Conservation (phyloP, 2,888 invertebrate species). For the Magallana nippona region DNA sequence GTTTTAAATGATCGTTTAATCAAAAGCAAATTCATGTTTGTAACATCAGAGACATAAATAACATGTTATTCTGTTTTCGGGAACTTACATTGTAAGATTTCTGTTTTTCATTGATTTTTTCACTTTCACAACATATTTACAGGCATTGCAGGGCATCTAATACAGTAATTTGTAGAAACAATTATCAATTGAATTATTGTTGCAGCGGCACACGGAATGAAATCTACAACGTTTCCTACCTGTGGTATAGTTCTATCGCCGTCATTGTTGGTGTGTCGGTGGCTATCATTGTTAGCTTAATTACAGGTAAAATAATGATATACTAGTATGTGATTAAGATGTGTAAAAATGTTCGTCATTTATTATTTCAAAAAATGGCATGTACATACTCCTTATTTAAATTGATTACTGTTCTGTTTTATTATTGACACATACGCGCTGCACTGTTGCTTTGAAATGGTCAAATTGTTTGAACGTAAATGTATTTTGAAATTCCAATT, state of each 20-base stretch:
- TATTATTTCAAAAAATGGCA: not conserved
- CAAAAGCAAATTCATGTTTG: no score
- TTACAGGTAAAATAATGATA: constrained; percentile 64
- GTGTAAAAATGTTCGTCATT: not conserved
- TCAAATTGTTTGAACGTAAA: not conserved
- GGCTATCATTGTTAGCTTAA: constrained; percentile 61
- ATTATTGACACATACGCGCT: no score
- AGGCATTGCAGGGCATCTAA: no score
- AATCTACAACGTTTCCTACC: constrained; percentile 65
- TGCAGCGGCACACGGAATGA: constrained; percentile 35
- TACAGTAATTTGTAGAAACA: not conserved
- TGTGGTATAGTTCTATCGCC: constrained; percentile 65
- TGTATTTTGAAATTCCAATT: not conserved
- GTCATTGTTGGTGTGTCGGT: constrained; percentile 58
- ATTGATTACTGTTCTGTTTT: no score
- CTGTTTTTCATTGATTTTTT: no score
- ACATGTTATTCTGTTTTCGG: no score
- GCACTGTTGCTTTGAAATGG: not conserved
- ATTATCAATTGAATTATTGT: not conserved
- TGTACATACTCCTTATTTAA: not conserved
- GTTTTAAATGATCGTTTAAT: not conserved
- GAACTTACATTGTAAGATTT: no score
- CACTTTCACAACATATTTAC: no score
- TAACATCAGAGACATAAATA: no score
- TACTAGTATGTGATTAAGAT: no score